These are phyloP conservation scores for Harpalus rubripes DNA, from an alignment of 2,888 invertebrate genomes.

Conservation along the genomic window DNA sequence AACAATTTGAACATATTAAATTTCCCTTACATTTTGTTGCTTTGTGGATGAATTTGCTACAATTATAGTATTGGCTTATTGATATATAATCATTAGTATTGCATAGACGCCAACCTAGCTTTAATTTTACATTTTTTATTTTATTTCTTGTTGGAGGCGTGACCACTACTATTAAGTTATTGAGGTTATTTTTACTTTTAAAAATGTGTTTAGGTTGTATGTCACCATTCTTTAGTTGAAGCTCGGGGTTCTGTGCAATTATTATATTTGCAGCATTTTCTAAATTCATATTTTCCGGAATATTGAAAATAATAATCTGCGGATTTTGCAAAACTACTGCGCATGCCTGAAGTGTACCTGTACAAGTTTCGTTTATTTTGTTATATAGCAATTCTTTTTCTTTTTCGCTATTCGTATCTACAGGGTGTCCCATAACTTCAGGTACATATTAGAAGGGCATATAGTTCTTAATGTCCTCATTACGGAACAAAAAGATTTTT, in stretches of 20 bases:
- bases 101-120: neutral
- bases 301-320: conserved; percentile 3
- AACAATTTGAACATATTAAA: conserved; percentile 1
- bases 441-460: no score
- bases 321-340: neutral
- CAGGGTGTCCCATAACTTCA: no score
- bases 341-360: neutral
- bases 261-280: no score
- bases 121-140: conserved; percentile 1
- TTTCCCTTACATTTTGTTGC: neutral
- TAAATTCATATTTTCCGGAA: no score
- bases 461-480: no score
- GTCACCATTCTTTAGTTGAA: neutral
- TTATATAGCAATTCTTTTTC: conserved; percentile 2
- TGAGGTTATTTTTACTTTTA: neutral
- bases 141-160: neutral
- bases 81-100: neutral
- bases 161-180: neutral
- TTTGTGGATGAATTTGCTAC: neutral
- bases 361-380: conserved; percentile 12
- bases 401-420: neutral
- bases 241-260: no score
- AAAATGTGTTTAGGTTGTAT: neutral
- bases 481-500: no score
- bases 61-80: conserved; percentile 3